These are phyloP conservation scores for Ceratina japonica DNA, from an alignment of 1,140 invertebrate genomes.

Conservation along the genomic window DNA sequence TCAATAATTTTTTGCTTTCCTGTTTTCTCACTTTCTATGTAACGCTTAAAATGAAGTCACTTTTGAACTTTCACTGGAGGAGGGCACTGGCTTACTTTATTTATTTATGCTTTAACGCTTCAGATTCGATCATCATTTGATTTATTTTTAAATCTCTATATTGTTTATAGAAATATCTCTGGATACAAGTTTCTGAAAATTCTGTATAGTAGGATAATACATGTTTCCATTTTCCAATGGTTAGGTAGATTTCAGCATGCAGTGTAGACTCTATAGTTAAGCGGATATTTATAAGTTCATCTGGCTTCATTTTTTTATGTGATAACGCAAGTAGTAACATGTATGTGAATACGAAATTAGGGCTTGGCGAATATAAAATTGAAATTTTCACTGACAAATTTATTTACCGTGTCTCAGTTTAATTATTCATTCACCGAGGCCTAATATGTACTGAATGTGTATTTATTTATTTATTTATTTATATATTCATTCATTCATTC, in stretches of 20 bases:
- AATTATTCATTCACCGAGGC: constrained; percentile 37
- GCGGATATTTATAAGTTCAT: neutral
- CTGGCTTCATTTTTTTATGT: constrained; percentile 14
- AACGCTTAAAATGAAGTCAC: neutral
- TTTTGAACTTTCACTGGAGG: neutral
- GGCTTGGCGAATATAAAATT: constrained; percentile 28
- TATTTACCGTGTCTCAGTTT: neutral
- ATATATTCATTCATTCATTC: too few relatives aligned
- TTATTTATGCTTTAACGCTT: constrained; percentile 9
- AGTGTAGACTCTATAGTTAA: neutral
- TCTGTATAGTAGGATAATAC: too few relatives aligned
- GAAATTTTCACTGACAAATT: neutral
- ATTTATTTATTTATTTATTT: constrained; percentile 25
- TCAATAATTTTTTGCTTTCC: neutral
- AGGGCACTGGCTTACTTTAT: neutral
- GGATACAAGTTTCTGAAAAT: neutral
- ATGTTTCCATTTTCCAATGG: too few relatives aligned
- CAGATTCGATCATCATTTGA: too few relatives aligned
- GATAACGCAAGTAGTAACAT: constrained; percentile 2
- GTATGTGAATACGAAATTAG: constrained; percentile 20
- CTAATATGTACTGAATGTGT: constrained; percentile 28
- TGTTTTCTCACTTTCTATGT: neutral
- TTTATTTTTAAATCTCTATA: neutral
- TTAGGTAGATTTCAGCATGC: constrained; percentile 25
- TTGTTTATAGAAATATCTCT: constrained; percentile 8